Evolutionary conservation across 2,797 vertebrate genomes (phyloP).

Genomic region (Bradypodion pumilum): DNA sequence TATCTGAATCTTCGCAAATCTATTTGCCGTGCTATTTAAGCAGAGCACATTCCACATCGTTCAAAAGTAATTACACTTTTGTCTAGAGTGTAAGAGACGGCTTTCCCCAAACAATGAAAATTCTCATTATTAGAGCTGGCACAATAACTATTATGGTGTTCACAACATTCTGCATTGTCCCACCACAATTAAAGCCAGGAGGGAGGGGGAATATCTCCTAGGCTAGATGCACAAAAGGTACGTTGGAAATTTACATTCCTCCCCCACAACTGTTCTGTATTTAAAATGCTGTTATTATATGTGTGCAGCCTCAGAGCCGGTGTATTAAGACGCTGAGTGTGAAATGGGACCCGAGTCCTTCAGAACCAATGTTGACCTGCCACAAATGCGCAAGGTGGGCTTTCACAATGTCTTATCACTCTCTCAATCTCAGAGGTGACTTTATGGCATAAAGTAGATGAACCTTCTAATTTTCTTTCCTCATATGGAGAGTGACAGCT

Average conservation of each 20-base stretch:
- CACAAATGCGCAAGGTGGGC: no score
- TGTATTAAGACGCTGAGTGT: not conserved
- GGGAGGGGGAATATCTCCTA: constrained; percentile 53
- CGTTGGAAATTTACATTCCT: constrained; percentile 70
- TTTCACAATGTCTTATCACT: no score
- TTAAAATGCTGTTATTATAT: constrained; percentile 54
- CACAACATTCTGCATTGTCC: constrained; percentile 68
- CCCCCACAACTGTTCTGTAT: constrained; percentile 55
- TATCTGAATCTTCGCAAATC: constrained; percentile 78
- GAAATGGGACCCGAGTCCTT: not conserved
- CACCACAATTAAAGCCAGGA: constrained; percentile 54
- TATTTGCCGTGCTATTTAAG: constrained; percentile 77
- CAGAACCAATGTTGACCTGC: not conserved
- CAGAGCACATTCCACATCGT: constrained; percentile 74
- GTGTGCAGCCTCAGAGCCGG: constrained; percentile 25
- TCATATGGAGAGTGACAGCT: no score
- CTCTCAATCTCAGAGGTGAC: no score
- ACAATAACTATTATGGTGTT: constrained; percentile 70
- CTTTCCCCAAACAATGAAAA: constrained; percentile 77
- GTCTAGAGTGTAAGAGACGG: constrained; percentile 75
- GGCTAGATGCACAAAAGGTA: constrained; percentile 73
- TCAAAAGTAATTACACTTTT: constrained; percentile 81
- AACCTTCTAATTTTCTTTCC: no score
- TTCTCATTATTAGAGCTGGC: constrained; percentile 78
- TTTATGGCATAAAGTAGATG: no score